A percentile compares a stretch with the other conserved stretches of the same genome.
Evolutionary conservation across 2,797 vertebrate species (phyloP).

Genomic region (Pipistrellus pygmaeus): DNA sequence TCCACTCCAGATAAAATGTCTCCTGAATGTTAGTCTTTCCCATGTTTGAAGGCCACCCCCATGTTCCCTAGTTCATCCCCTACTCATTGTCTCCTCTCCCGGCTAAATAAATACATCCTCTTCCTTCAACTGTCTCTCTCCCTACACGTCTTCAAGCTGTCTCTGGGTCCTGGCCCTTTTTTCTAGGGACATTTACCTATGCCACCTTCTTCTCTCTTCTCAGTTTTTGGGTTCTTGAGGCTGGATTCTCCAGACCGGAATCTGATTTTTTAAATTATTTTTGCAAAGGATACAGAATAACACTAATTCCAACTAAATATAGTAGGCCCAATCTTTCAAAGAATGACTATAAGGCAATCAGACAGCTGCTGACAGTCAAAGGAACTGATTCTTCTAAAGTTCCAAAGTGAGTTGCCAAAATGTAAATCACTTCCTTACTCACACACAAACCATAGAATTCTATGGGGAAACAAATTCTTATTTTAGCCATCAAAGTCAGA

Average conservation of each 20-base stretch:
- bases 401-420: constrained; percentile 52
- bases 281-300: constrained; percentile 26
- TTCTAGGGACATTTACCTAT: background rate
- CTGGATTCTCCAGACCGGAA: constrained; percentile 47
- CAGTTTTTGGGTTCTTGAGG: constrained; percentile 33
- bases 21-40: background rate
- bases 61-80: background rate
- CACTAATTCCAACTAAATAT: constrained; percentile 70
- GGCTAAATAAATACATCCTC: background rate
- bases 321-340: constrained; percentile 58
- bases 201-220: no score
- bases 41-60: background rate
- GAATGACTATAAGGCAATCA: constrained; percentile 72
- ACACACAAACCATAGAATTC: constrained; percentile 23
- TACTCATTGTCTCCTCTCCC: background rate
- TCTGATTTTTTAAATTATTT: constrained; percentile 50
- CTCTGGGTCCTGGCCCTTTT: background rate
- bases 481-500: constrained; percentile 59
- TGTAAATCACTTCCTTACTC: constrained; percentile 64
- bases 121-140: background rate
- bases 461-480: constrained; percentile 56
- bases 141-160: background rate
- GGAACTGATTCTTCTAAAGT: constrained; percentile 35
- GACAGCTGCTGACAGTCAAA: constrained; percentile 74
- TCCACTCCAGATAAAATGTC: background rate